Conservation (phyloP, 2,888 invertebrate species). For the Phyllotreta striolata region DNA sequence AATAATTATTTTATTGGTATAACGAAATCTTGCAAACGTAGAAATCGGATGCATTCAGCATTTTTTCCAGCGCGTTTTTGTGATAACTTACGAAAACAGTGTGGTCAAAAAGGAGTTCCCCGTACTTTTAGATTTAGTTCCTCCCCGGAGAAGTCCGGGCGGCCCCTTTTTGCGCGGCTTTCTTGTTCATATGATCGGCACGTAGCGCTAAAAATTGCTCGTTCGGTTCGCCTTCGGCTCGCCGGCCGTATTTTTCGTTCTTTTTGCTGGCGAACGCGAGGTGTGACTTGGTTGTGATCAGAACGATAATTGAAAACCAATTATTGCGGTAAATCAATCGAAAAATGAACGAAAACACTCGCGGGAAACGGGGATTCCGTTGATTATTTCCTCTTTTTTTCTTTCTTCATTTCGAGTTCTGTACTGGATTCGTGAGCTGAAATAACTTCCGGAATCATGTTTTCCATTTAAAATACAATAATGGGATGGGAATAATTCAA, state of each 20-base stretch:
- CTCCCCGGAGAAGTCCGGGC: slow-evolving; percentile 45
- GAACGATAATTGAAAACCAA: slow-evolving; percentile 49
- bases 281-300: slow-evolving; percentile 51
- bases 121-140: slow-evolving; percentile 38
- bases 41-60: slow-evolving; percentile 8
- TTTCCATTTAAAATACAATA: too few relatives aligned
- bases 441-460: too few relatives aligned
- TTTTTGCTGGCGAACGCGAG: slow-evolving; percentile 45
- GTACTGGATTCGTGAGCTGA: too few relatives aligned
- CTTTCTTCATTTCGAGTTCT: too few relatives aligned
- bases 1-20: too few relatives aligned
- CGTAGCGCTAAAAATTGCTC: slow-evolving; percentile 54
- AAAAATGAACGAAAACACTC: slow-evolving; percentile 28
- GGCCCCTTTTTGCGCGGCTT: slow-evolving; percentile 36
- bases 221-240: slow-evolving; percentile 49
- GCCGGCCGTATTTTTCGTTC: slow-evolving; percentile 44
- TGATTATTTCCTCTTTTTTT: not conserved
- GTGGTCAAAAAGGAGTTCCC: slow-evolving; percentile 29
- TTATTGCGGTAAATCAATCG: slow-evolving; percentile 41
- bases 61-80: slow-evolving; percentile 14
- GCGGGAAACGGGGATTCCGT: slow-evolving; percentile 18
- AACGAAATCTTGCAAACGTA: too few relatives aligned
- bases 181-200: slow-evolving; percentile 48
- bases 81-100: slow-evolving; percentile 32
- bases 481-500: too few relatives aligned